Evolutionary conservation across 2,888 invertebrate genomes (phyloP).

Genomic region (Microplitis manilae): DNA sequence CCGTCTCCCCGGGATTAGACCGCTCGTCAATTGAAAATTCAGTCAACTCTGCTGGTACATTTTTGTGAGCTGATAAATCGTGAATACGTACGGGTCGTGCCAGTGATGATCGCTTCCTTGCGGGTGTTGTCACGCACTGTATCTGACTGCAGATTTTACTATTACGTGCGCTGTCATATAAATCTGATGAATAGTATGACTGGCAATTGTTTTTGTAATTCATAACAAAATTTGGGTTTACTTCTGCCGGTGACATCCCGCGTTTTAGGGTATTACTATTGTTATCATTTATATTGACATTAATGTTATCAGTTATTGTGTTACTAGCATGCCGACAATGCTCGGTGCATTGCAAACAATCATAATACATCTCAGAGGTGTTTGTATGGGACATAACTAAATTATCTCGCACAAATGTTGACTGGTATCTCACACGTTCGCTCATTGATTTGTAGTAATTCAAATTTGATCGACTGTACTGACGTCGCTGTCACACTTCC

Average conservation of each 20-base stretch:
- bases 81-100: conserved; percentile 67
- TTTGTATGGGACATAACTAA: conserved; percentile 32
- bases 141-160: conserved; percentile 22
- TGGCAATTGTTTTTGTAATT: neutral
- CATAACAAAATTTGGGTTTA: conserved; percentile 22
- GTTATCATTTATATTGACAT: conserved; percentile 45
- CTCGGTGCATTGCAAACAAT: conserved; percentile 68
- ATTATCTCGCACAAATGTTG: conserved; percentile 8
- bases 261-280: conserved; percentile 33
- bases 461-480: conserved; percentile 47
- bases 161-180: neutral
- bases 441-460: conserved; percentile 16
- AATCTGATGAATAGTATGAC: conserved; percentile 14
- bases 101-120: conserved; percentile 64
- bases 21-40: conserved; percentile 42
- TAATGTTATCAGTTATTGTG: conserved; percentile 48
- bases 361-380: conserved; percentile 66
- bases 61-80: conserved; percentile 61
- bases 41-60: conserved; percentile 47
- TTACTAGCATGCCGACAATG: conserved; percentile 66
- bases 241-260: conserved; percentile 41
- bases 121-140: conserved; percentile 49
- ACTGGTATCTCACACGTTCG: conserved; percentile 12
- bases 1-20: conserved; percentile 28
- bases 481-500: conserved; percentile 89